A percentile compares a stretch with the other conserved stretches of the same genome.
Conservation (phyloP, 1,140 invertebrate species). For the Bombus waltoni region DNA sequence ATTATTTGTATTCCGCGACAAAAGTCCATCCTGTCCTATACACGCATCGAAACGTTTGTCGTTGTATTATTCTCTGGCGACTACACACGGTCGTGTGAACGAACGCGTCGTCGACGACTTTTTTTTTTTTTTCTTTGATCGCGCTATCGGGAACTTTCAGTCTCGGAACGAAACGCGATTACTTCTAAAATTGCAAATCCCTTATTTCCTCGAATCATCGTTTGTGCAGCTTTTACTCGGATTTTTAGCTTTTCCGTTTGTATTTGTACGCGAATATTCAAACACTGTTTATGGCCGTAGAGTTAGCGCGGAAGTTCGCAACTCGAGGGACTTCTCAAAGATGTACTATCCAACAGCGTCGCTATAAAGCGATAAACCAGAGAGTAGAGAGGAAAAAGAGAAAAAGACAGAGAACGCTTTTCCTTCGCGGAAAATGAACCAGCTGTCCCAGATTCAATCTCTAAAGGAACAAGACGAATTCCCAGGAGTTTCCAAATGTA, state of each 20-base stretch:
- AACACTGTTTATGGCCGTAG: background rate
- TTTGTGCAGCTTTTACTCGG: background rate
- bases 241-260: background rate
- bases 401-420: constrained; percentile 17
- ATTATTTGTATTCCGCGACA: background rate
- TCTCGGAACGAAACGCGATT: background rate
- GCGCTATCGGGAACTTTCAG: background rate
- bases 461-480: constrained; percentile 45
- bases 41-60: too few relatives aligned
- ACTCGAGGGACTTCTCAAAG: constrained; percentile 29
- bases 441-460: constrained; percentile 48
- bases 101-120: too few relatives aligned
- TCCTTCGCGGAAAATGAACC: constrained; percentile 47
- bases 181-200: background rate
- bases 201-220: too few relatives aligned
- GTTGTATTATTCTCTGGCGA: background rate
- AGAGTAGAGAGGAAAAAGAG: background rate
- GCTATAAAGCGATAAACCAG: constrained; percentile 37
- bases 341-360: constrained; percentile 17
- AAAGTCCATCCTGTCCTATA: background rate
- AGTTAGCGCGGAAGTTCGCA: constrained; percentile 7
- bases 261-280: background rate
- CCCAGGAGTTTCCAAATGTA: constrained; percentile 37
- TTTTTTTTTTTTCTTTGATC: too few relatives aligned
- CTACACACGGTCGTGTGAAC: background rate